These are phyloP conservation scores for Phalacrocorax carbo DNA, from an alignment of 2,113 vertebrate genomes.

Conservation along the genomic window DNA sequence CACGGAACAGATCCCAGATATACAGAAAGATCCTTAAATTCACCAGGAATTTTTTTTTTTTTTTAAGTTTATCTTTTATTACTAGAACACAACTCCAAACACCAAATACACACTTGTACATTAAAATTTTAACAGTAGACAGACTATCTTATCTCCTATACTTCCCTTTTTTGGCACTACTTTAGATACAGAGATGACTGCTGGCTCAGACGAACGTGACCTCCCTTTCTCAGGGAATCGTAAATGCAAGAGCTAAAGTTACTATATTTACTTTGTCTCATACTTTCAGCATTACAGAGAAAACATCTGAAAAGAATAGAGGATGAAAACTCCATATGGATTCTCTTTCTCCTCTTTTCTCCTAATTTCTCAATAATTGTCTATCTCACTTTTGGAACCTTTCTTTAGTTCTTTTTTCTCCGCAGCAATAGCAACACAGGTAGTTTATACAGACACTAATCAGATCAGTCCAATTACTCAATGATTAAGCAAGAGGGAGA, in stretches of 20 bases:
- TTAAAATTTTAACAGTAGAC: background rate
- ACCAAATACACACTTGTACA: background rate
- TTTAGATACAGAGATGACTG: background rate
- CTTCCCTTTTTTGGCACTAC: background rate
- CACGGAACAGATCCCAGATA: background rate
- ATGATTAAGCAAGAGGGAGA: background rate
- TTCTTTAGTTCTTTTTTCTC: background rate
- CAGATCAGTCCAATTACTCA: background rate
- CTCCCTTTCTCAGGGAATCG: background rate
- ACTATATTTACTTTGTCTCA: background rate
- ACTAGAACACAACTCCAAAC: background rate
- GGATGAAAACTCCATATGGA: background rate
- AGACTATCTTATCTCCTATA: background rate
- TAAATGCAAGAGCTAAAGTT: background rate
- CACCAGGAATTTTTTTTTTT: background rate
- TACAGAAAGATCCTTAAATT: background rate
- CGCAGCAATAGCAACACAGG: background rate
- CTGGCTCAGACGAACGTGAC: background rate
- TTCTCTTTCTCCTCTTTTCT: background rate
- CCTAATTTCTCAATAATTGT: background rate
- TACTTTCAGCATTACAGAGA: background rate
- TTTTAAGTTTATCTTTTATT: background rate
- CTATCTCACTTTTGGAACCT: background rate
- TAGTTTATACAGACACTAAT: background rate
- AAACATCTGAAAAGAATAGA: background rate